A percentile compares a stretch with the other conserved stretches of the same genome.
These are phyloP conservation scores for Frankliniella intonsa DNA, from an alignment of 2,888 invertebrate genomes.

Conservation along the genomic window DNA sequence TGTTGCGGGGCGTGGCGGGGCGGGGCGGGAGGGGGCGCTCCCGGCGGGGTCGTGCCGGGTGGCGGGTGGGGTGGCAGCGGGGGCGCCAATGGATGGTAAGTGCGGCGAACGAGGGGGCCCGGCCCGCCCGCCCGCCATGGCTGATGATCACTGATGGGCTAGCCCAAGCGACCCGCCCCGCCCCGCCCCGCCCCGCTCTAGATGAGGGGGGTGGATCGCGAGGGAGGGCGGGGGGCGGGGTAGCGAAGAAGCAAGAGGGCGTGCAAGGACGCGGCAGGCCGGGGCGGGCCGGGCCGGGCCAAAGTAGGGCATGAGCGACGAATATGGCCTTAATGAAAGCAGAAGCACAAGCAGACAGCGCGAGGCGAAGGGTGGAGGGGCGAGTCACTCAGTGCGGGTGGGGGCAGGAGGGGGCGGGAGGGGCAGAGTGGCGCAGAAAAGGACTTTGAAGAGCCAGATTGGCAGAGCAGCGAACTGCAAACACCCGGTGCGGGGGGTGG, in stretches of 20 bases:
- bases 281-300: not conserved
- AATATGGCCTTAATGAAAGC: not conserved
- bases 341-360: not conserved
- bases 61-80: not conserved
- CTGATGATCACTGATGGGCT: not conserved
- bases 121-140: not conserved
- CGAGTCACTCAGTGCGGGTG: not conserved
- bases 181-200: not conserved
- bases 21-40: not conserved
- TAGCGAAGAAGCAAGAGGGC: too few relatives aligned
- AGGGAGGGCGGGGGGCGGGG: too few relatives aligned
- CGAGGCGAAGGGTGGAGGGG: too few relatives aligned
- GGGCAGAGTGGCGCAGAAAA: not conserved
- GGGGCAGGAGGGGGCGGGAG: not conserved
- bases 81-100: not conserved
- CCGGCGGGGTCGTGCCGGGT: not conserved
- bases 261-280: not conserved
- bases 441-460: not conserved
- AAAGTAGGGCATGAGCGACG: not conserved
- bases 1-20: not conserved
- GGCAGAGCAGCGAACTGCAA: too few relatives aligned
- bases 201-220: not conserved
- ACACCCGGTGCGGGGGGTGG: not conserved
- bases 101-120: not conserved
- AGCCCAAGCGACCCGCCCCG: not conserved